These are phyloP conservation scores for Dendrolimus punctatus DNA, from an alignment of 1,140 invertebrate genomes.

Conservation along the genomic window DNA sequence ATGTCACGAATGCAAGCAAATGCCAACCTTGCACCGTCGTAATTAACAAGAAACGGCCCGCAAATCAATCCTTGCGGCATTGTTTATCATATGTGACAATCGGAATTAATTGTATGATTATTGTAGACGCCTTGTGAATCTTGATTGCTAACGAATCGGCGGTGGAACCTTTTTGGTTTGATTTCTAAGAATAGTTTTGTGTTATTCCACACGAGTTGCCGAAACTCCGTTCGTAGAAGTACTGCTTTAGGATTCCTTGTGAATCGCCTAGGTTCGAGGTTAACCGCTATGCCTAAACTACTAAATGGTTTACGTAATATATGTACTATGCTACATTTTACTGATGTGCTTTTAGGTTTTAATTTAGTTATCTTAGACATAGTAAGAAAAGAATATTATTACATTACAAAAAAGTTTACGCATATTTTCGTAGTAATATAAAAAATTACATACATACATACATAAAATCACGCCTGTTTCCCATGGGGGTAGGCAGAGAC, in stretches of 20 bases:
- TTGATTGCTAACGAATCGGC: slow-evolving; percentile 20
- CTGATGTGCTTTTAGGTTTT: no score
- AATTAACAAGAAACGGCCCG: neutral
- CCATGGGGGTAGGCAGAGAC: no score
- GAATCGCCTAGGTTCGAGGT: slow-evolving; percentile 9
- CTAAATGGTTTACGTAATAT: no score
- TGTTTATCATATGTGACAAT: slow-evolving; percentile 52
- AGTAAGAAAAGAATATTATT: no score
- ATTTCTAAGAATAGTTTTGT: slow-evolving; percentile 51
- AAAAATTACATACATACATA: no score
- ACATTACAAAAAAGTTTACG: no score
- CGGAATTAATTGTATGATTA: slow-evolving; percentile 68
- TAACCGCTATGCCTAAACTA: slow-evolving; percentile 6
- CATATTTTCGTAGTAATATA: no score
- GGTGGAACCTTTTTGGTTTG: slow-evolving; percentile 40
- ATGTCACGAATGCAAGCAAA: no score
- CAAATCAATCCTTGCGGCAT: slow-evolving; percentile 16
- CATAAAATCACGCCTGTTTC: no score
- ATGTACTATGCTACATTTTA: no score
- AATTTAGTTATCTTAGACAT: no score
- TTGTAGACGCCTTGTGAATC: slow-evolving; percentile 41
- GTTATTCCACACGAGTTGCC: slow-evolving; percentile 34
- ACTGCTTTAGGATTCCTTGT: slow-evolving; percentile 5
- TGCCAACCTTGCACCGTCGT: no score
- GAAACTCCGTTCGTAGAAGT: slow-evolving; percentile 30